Evolutionary conservation across 2,888 invertebrate genomes (phyloP), one percentile per base, ranked within the genome.

Genomic region (Galerucella nymphaeae): DNA sequence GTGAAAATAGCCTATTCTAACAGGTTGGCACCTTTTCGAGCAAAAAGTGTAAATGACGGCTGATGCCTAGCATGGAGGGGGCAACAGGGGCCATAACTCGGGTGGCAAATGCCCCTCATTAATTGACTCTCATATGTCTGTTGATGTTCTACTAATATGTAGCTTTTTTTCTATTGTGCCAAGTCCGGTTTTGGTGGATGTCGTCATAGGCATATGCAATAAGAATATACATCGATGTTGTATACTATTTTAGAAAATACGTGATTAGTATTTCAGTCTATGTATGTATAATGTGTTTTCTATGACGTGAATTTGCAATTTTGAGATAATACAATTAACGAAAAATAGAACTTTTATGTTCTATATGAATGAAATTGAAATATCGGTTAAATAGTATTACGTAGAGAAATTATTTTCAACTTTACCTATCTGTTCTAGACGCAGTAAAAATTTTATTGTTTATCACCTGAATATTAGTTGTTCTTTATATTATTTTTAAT

Each of bases 401-500:
- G 30, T 30, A 58, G 58, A 42, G 18, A 62, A 42, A 41, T 62
- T 62, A 18, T 42, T 62, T 61, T 41, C 41, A 42, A 62, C 30
- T 41, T 42, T 42, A 41, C 18, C 18, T 30, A 30, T 58, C 23
- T 42, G 14, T 62, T 62, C 2, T 45, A 62, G 61, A 62, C 5
- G 61, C 61, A 62, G 61, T 62, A 41, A 62, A 38, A 42, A 42
- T 41, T 62, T 61, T 61, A 61, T 61, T 62, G 42, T 62, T 62
- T 62, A 42, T 62, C 61, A 62, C 42, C 61, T 62, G 61, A 62
- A 41, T 62, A 62, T 62, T 62, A 62, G 61, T 62, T 62, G 61
- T 62, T 62, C 61, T 41, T 62, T 62, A 62, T 62, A 62, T 62
- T 62, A 62, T 62, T 62, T 62, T 62, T 62, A 62, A 62, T 62